Base-by-base conservation (phyloP, 64 coral and sea anemone species). In the Stichodactyla mertensii region DNA sequence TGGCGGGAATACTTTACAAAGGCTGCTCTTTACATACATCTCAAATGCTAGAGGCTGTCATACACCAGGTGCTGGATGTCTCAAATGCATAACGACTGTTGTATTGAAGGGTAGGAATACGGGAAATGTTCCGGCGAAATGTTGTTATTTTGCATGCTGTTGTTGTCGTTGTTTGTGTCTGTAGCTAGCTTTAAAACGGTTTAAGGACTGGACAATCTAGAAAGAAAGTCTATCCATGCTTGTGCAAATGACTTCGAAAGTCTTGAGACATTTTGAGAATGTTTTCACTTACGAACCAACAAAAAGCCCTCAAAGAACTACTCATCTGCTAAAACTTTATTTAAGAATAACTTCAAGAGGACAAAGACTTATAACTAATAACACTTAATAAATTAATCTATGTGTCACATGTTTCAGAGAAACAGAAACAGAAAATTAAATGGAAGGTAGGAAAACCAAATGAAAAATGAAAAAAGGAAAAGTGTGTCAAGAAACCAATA, bases 111-210 rank as follows among this genome's bases (percentile, higher is more conserved):
- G 89, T 6, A 84, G 87, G 64, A 85, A 91, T 22, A 89, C 89
- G 54, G 57, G 57, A 20, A 95, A 92, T 71, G 45, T 89, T 2
- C 86, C 93, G 52, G 83, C 86, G 2, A 95, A 92, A 55, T 95
- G 89, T 51, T 95, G 89, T 70, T 95, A 82, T 60, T 88, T 84
- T 64, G 26, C 86, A 7, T 95, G 93, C 55, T 95, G 93, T 59
- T 95, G 93, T 59, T 95, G 93, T n/a, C 77, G 83, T 10, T 91
- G 86, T 31, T 16, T 85, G 51, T 85, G 83, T 31, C 83, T 85
- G 5, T 85, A 61, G 52, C 12, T 27, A 10, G 5, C 3, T 2
- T 45, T 45, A 45, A 45, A 45, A 45, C 36, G 36, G 36, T 45
- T 45, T 45, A 45, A 45, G 36, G 36, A 45, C 36, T 45, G 36